Evolutionary conservation across 2,797 vertebrate genomes (phyloP), one percentile per base, ranked within the genome.

Genomic region (Carcharodon carcharias): DNA sequence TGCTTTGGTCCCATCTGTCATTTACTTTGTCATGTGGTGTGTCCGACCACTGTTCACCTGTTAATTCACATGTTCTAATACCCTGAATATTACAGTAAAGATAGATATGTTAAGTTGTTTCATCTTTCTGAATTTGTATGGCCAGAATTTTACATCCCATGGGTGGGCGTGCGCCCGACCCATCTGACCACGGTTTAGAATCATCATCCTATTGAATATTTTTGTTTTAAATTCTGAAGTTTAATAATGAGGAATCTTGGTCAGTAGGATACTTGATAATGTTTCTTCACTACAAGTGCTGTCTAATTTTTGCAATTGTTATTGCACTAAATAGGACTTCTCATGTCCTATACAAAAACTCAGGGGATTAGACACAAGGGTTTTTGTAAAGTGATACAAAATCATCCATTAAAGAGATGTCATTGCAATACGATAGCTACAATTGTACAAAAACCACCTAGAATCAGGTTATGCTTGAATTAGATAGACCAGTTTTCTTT

Each of bases 301-400:
- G 2, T 93, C 82, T 93, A 21, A 93, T 93, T 65, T 93, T 93
- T 93, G 58, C 56, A 93, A 1, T 65, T 93, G n/a, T 93, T 45
- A 67, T n/a, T 93, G 89, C 63, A 21, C 91, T 40, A 11, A n/a
- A 40, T 93, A 26, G n/a, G 63, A n/a, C n/a, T 93, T 65, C 61
- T 93, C n/a, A 45, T n/a, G 6, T 73, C 69, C 94, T 77, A 95
- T 28, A 95, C 50, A 95, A 71, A 77, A 28, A 35, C 45, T 95
- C 28, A 9, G 40, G 67, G 7, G 67, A 71, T 56, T 77, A 73
- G 94, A 56, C 94, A 31, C 28, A 95, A 95, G 67, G 11, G 12
- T 31, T 73, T 73, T 95, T 73, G 94, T 73, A 95, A 95, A 77
- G 35, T 95, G 14, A 35, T 56, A n/a, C 94, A 71, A 56, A 71